A percentile compares a stretch with the other conserved stretches of the same genome.
Evolutionary conservation across 2,113 vertebrate genomes (phyloP).

Genomic region (Hymenochirus boettgeri): DNA sequence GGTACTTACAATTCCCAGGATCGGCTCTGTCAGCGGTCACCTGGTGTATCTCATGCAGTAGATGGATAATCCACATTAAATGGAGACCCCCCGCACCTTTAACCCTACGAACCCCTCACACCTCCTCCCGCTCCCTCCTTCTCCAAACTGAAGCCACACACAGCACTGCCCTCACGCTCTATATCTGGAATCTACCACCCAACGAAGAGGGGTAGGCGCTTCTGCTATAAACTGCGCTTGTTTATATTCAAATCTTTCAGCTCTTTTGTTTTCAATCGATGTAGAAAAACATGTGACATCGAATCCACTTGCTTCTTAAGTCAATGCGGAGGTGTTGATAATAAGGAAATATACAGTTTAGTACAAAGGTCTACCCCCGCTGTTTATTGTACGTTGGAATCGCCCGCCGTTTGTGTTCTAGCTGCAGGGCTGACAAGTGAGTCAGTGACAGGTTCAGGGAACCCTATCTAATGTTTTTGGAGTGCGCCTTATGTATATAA

Average conservation of each 20-base stretch:
- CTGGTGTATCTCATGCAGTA: not conserved
- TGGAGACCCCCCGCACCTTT: not conserved
- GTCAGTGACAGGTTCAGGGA: slow-evolving; percentile 13
- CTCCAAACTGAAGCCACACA: not conserved
- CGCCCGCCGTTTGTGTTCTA: not conserved
- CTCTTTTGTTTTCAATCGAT: too few relatives aligned
- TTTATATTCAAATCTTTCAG: too few relatives aligned
- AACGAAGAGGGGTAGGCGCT: not conserved
- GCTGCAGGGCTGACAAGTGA: not conserved
- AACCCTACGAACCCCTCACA: not conserved
- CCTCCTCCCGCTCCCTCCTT: not conserved
- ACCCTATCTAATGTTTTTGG: too few relatives aligned
- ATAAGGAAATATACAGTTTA: too few relatives aligned
- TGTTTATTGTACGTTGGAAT: not conserved
- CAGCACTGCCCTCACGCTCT: not conserved
- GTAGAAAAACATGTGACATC: too few relatives aligned
- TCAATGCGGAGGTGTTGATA: too few relatives aligned
- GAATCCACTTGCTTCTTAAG: too few relatives aligned
- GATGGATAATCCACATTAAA: not conserved
- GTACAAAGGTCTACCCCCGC: not conserved
- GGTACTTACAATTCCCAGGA: not conserved
- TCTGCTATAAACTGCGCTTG: too few relatives aligned
- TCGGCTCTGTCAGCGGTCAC: too few relatives aligned
- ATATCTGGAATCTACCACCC: slow-evolving; percentile 17
- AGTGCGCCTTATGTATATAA: too few relatives aligned